These are phyloP conservation scores for Tarsius wallacei DNA, from an alignment of 2,797 vertebrate species.

Conservation along the genomic window DNA sequence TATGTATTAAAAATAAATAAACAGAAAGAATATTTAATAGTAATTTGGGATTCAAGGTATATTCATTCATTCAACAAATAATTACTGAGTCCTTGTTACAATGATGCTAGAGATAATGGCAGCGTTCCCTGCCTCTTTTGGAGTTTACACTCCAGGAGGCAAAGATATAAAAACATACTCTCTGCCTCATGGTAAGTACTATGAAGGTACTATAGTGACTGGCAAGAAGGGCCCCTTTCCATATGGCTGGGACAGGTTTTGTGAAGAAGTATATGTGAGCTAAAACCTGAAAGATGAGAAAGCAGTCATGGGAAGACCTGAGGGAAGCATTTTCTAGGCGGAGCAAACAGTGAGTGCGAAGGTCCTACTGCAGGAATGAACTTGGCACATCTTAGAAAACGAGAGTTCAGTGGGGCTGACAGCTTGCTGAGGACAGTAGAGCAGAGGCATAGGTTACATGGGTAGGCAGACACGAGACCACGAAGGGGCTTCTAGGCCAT, in stretches of 20 bases:
- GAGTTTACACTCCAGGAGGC: neutral
- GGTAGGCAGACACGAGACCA: neutral
- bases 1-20: conserved; percentile 82
- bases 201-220: neutral
- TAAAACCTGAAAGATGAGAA: conserved; percentile 54
- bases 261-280: neutral
- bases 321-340: conserved; percentile 19
- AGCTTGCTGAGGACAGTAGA: neutral
- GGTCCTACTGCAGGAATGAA: neutral
- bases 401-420: neutral
- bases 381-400: neutral
- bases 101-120: neutral
- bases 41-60: conserved; percentile 36
- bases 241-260: neutral
- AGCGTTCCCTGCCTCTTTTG: neutral
- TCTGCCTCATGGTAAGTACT: conserved; percentile 2
- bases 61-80: conserved; percentile 37
- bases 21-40: neutral
- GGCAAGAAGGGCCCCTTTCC: neutral
- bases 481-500: neutral
- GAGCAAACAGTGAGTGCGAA: conserved; percentile 26
- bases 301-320: neutral
- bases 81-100: neutral
- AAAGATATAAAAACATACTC: conserved; percentile 38
- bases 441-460: neutral